Conservation (phyloP, 2,888 invertebrate genomes). For the Lamproptera curius region DNA sequence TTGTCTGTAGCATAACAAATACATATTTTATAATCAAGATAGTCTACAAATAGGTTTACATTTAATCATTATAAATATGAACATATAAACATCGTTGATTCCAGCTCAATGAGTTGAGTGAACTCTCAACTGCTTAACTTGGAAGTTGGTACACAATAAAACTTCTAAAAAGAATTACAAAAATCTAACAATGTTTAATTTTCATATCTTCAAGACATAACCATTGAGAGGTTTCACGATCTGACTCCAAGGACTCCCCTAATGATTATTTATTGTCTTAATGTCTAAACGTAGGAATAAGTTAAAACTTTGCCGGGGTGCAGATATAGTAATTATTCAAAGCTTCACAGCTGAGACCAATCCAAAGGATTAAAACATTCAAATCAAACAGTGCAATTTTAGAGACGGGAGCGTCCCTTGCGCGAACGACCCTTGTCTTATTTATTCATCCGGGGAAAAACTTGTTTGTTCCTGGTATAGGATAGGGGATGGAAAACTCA, state of each 20-base stretch:
- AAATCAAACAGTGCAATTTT: constrained; percentile 69
- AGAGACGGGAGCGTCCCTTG: constrained; percentile 56
- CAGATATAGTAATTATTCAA: constrained; percentile 23
- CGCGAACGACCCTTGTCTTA: constrained; percentile 64
- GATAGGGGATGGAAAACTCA: constrained; percentile 40
- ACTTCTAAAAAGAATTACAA: too few species aligned
- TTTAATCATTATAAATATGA: too few species aligned
- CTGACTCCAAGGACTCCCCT: too few species aligned
- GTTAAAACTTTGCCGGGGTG: not conserved
- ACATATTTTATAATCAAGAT: too few species aligned
- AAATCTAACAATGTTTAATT: too few species aligned
- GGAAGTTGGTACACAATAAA: constrained; percentile 41
- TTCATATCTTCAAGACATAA: too few species aligned
- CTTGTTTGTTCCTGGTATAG: constrained; percentile 65
- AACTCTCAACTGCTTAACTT: constrained; percentile 44
- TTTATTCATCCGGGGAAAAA: constrained; percentile 75
- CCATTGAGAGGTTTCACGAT: too few species aligned
- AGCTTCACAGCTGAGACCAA: constrained; percentile 45
- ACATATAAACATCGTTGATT: too few species aligned
- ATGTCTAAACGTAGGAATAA: too few species aligned
- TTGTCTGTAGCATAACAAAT: too few species aligned
- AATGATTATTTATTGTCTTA: too few species aligned
- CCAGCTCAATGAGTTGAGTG: constrained; percentile 28
- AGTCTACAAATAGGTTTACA: too few species aligned
- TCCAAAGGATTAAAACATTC: constrained; percentile 75